Evolutionary conservation across 2,113 vertebrate species (phyloP).

Genomic region (Rallus limicola): DNA sequence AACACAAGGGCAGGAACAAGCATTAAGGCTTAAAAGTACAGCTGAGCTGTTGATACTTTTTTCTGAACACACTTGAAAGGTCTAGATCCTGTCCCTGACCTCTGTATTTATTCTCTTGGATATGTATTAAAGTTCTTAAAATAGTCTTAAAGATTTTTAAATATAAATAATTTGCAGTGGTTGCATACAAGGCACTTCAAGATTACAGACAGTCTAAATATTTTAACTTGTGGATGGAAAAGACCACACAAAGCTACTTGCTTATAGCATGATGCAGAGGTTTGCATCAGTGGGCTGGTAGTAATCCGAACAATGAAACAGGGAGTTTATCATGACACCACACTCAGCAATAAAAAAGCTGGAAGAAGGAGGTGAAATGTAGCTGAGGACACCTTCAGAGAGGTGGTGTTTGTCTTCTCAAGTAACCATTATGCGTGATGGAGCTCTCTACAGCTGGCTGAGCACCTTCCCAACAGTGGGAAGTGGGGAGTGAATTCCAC

Average conservation of each 20-base stretch:
- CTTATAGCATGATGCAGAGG: background rate
- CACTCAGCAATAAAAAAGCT: too few relatives aligned
- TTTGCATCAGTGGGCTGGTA: background rate
- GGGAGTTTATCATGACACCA: background rate
- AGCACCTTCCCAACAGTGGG: too few relatives aligned
- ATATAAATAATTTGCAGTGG: background rate
- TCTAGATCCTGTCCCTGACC: background rate
- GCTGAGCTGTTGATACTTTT: background rate
- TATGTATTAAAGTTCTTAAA: background rate
- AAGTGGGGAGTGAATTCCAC: too few relatives aligned
- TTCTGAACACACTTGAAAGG: background rate
- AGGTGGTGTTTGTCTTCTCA: too few relatives aligned
- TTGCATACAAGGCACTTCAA: background rate
- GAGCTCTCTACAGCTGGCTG: too few relatives aligned
- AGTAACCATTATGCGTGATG: too few relatives aligned
- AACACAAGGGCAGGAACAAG: background rate
- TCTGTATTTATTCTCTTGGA: background rate
- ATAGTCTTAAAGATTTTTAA: background rate
- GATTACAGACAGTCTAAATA: background rate
- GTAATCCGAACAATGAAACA: background rate
- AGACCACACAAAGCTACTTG: background rate
- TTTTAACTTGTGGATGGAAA: background rate
- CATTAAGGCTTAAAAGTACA: background rate
- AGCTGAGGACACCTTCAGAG: too few relatives aligned
- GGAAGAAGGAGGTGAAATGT: too few relatives aligned